Percentiles rank a stretch among this genome's conserved stretches.
Conservation (phyloP, 35 echinoderm and acorn worm genomes). For the Diadema setosum region DNA sequence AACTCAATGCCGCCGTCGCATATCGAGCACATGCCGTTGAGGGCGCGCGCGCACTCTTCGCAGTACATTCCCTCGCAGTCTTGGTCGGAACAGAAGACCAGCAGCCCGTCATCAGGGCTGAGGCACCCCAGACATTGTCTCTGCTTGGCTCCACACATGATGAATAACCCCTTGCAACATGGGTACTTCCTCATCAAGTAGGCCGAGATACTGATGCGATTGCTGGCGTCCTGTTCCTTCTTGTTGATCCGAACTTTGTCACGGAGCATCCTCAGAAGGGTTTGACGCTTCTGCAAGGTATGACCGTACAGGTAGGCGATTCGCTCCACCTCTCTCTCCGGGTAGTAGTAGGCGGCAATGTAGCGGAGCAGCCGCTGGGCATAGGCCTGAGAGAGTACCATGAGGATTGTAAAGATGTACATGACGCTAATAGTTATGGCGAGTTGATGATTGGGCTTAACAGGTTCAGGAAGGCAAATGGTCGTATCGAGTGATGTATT, state of each 20-base stretch:
- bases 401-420: slow-evolving; percentile 61
- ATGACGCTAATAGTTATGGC: slow-evolving; percentile 55
- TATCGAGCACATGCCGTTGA: slow-evolving; percentile 11
- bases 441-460: slow-evolving; percentile 36
- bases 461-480: slow-evolving; percentile 58
- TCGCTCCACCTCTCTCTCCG: slow-evolving; percentile 68
- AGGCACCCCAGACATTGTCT: slow-evolving; percentile 46
- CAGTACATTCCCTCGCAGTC: slow-evolving; percentile 64
- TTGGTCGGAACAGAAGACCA: slow-evolving; percentile 31
- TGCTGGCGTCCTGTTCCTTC: slow-evolving; percentile 46
- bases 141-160: slow-evolving; percentile 26
- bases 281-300: slow-evolving; percentile 65
- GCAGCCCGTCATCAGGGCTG: slow-evolving; percentile 35
- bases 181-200: slow-evolving; percentile 52
- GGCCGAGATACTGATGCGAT: slow-evolving; percentile 53
- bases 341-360: slow-evolving; percentile 85
- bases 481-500: slow-evolving; percentile 53
- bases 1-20: slow-evolving; percentile 25
- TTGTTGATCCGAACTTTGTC: slow-evolving; percentile 43
- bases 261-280: slow-evolving; percentile 43
- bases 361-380: slow-evolving; percentile 50
- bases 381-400: slow-evolving; percentile 82
- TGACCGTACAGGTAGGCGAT: slow-evolving; percentile 72
- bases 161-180: slow-evolving; percentile 33
- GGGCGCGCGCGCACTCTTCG: slow-evolving; percentile 43